Percentiles rank a stretch among this genome's conserved stretches.
Evolutionary conservation across 2,888 invertebrate genomes (phyloP).

Genomic region (Limnephilus rhombicus): DNA sequence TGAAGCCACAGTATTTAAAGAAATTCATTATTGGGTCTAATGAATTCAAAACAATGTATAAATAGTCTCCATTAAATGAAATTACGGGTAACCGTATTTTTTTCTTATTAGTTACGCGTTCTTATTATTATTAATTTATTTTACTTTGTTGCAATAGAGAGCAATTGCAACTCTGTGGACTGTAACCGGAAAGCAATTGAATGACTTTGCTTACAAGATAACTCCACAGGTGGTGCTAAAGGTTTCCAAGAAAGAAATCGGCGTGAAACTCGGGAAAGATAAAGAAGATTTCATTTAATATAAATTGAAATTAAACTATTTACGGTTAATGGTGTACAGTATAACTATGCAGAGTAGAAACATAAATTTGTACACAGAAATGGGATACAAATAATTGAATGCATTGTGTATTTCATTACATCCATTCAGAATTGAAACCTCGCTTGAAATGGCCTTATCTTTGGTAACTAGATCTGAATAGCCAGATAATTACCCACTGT

Average conservation of each 20-base stretch:
- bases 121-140: too few relatives aligned
- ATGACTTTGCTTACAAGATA: not conserved
- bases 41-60: not conserved
- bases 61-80: not conserved
- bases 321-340: not conserved
- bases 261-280: not conserved
- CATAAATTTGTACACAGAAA: too few relatives aligned
- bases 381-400: too few relatives aligned
- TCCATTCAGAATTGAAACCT: too few relatives aligned
- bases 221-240: not conserved
- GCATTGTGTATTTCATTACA: too few relatives aligned
- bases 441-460: too few relatives aligned
- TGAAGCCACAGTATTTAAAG: not conserved
- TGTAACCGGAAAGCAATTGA: not conserved
- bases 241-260: not conserved
- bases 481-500: too few relatives aligned
- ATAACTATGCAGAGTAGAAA: not conserved
- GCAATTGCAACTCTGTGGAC: not conserved
- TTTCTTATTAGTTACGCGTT: not conserved
- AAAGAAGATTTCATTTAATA: not conserved
- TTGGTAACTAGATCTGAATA: too few relatives aligned
- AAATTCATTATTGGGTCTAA: not conserved
- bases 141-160: too few relatives aligned
- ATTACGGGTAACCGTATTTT: not conserved
- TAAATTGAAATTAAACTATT: not conserved